phyloP scores from a whole-genome alignment of 2,113 vertebrate genomes.

The Ranitomeya variabilis region DNA sequence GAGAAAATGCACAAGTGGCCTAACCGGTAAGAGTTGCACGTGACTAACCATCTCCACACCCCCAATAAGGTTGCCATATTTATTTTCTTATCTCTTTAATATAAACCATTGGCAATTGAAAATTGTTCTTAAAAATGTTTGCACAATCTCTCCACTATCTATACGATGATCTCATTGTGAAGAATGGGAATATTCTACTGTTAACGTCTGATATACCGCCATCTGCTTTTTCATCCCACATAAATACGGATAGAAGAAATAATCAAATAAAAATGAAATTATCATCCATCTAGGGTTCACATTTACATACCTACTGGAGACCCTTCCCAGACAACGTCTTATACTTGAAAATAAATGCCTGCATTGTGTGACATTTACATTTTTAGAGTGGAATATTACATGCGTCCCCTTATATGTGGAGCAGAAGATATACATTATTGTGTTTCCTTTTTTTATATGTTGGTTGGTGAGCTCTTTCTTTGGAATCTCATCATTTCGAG shows the following conservation, averaged over 20 bases:
- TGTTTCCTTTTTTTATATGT: conserved; percentile 5
- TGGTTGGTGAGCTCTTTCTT: background rate
- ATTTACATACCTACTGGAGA: conserved; percentile 49
- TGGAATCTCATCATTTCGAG: conserved; percentile 9
- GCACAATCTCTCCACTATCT: background rate
- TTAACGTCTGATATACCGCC: conserved; percentile 31
- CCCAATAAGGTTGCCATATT: background rate
- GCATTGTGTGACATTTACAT: conserved; percentile 50
- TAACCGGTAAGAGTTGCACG: background rate
- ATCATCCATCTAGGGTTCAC: conserved; percentile 45
- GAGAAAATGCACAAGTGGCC: background rate
- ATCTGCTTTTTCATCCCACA: conserved; percentile 32
- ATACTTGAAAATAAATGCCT: conserved; percentile 47
- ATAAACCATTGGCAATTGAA: background rate
- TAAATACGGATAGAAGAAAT: conserved; percentile 44
- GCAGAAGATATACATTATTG: conserved; percentile 27
- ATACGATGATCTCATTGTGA: background rate
- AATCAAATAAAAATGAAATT: conserved; percentile 40
- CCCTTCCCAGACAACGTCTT: conserved; percentile 10
- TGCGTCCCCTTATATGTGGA: background rate
- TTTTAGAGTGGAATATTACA: conserved; percentile 48
- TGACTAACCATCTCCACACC: background rate
- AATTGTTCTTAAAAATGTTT: background rate
- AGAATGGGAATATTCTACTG: background rate
- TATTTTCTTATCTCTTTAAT: background rate